Conservation (phyloP, 2,797 vertebrate species). For the Amazonetta brasiliensis region DNA sequence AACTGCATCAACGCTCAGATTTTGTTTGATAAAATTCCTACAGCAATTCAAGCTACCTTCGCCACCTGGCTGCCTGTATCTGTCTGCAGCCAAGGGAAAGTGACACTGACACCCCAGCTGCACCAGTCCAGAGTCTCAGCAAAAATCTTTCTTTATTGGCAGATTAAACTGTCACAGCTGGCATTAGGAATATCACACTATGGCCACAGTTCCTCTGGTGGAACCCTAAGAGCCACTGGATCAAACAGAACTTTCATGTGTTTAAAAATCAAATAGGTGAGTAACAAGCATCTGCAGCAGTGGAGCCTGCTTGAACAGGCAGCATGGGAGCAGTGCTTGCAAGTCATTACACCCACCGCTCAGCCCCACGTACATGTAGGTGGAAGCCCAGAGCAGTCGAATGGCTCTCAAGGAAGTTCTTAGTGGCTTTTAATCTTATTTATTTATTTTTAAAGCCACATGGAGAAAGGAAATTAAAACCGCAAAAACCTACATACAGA, state of each 20-base stretch:
- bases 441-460: background rate
- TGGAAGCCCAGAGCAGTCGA: conserved; percentile 28
- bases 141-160: background rate
- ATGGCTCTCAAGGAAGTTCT: conserved; percentile 37
- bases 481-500: background rate
- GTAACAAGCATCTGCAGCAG: background rate
- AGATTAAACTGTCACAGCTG: background rate
- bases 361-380: background rate
- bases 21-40: background rate
- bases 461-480: conserved; percentile 1
- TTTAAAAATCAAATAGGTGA: background rate
- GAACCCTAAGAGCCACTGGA: background rate
- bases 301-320: background rate
- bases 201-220: background rate
- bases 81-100: background rate
- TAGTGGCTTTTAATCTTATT: background rate
- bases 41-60: background rate
- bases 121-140: background rate
- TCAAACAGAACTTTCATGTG: background rate
- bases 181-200: background rate
- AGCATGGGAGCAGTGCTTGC: background rate
- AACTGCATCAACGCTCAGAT: background rate
- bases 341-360: background rate
- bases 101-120: background rate
- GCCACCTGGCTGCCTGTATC: background rate